Base-by-base conservation (phyloP, 2,888 invertebrate genomes). In the Tromatobia lineatoria region DNA sequence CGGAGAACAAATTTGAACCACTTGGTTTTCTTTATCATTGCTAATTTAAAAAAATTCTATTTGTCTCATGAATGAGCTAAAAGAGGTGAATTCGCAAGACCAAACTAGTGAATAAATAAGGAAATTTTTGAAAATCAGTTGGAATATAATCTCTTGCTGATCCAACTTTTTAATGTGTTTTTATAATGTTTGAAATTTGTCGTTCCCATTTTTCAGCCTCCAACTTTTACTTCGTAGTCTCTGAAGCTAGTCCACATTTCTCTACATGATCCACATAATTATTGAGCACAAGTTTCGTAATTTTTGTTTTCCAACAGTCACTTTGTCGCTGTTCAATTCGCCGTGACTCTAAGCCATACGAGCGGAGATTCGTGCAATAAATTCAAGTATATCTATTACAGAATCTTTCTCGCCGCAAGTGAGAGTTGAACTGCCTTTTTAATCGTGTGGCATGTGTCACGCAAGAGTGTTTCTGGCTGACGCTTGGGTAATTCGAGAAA, bases 401-500 rank as follows among this genome's bases (percentile, higher is more conserved):
- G 47, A 64, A 74, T 74, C 18, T 64, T 20, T 74, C 15, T 20
- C 64, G 10, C 50, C 18, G n/a, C 15, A 13, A 61, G 47, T 18
- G 47, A 34, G 57, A 73, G 79, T 66, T 18, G 47, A 10, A 45
- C 42, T 42, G 71, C 42, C 20, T 47, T 66, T 73, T 64, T 52
- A 52, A 38, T 59, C 47, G 15, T n/a, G 25, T 11, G 18, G 34
- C 64, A 38, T 70, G 18, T 23, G 42, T 74, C 34, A 50, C 11
- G 45, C 25, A 29, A 50, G 66, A 71, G 74, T 76, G 52, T 54
- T 67, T 20, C n/a, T 38, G 18, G 34, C 29, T 45, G 73, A 64
- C 18, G 71, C 54, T 66, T n/a, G 45, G 54, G 34, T 67, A 73
- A 80, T 73, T 59, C 59, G 67, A 59, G 47, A 61, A 57, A 64